These are phyloP conservation scores for Diadegma fenestrale DNA, from an alignment of 2,888 invertebrate species.

Conservation along the genomic window DNA sequence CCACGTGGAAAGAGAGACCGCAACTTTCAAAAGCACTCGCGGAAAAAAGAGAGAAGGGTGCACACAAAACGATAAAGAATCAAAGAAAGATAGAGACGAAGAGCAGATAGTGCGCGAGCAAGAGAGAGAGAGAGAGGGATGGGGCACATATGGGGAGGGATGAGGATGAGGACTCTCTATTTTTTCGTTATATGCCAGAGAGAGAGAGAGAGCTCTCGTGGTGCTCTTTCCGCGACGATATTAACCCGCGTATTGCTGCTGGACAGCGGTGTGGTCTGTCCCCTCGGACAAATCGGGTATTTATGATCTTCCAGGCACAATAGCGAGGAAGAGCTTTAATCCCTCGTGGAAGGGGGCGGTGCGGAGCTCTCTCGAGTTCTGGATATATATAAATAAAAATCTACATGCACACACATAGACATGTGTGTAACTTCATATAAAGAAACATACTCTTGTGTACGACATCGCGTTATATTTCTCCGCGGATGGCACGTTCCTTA, in stretches of 20 bases:
- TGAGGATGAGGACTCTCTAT: slow-evolving; percentile 35
- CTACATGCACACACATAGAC: background rate
- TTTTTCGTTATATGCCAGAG: slow-evolving; percentile 42
- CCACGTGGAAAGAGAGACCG: slow-evolving; percentile 37
- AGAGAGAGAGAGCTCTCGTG: slow-evolving; percentile 39
- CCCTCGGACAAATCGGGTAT: slow-evolving; percentile 82
- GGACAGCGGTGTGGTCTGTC: slow-evolving; percentile 77
- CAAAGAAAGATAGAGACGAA: slow-evolving; percentile 8
- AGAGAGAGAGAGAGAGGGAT: slow-evolving; percentile 32
- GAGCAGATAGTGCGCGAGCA: slow-evolving; percentile 8
- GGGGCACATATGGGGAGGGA: slow-evolving; percentile 47
- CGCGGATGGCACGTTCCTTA: slow-evolving; percentile 47
- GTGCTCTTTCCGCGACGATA: slow-evolving; percentile 63
- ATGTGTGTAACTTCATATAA: background rate
- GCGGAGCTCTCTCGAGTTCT: slow-evolving; percentile 31
- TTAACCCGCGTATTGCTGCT: slow-evolving; percentile 68
- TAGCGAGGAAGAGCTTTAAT: slow-evolving; percentile 79
- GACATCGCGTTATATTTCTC: slow-evolving; percentile 77
- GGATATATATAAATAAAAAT: slow-evolving; percentile 35
- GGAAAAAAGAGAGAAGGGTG: slow-evolving; percentile 9
- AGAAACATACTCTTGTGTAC: slow-evolving; percentile 16
- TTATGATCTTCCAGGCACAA: slow-evolving; percentile 81
- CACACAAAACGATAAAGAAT: slow-evolving; percentile 20
- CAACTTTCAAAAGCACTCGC: slow-evolving; percentile 31
- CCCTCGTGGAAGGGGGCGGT: slow-evolving; percentile 68